These are phyloP conservation scores for Labeo calbasu DNA, from an alignment of 2,797 vertebrate species.

Conservation along the genomic window DNA sequence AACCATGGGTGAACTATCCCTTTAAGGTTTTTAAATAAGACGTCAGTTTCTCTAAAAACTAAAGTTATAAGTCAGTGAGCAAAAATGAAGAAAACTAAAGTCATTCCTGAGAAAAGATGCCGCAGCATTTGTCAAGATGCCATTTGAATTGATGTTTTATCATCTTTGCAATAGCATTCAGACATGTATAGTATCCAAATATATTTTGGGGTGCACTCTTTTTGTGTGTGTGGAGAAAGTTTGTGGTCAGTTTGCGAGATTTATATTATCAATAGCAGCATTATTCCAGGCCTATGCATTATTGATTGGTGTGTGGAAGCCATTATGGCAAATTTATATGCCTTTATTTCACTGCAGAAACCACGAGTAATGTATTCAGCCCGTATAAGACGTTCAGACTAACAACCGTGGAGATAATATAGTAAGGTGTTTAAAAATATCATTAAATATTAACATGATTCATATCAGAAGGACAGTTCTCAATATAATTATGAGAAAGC, in stretches of 20 bases:
- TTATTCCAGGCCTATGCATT: conserved; percentile 35
- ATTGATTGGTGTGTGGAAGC: conserved; percentile 31
- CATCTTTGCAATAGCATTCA: neutral
- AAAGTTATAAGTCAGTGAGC: neutral
- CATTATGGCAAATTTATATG: conserved; percentile 19
- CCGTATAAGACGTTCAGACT: conserved; percentile 1
- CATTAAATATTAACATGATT: conserved; percentile 8
- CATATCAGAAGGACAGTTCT: neutral
- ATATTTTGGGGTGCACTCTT: neutral
- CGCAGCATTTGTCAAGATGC: neutral
- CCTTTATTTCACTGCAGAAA: conserved; percentile 27
- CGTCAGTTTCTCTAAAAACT: neutral
- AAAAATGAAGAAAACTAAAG: neutral
- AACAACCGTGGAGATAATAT: neutral
- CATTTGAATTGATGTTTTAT: neutral
- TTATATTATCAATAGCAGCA: conserved; percentile 6
- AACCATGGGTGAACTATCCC: too few species aligned
- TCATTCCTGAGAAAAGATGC: neutral
- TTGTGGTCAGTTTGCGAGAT: conserved; percentile 11
- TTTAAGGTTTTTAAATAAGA: neutral
- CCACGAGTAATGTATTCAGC: conserved; percentile 6
- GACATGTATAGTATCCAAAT: neutral
- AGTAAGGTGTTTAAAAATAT: conserved; percentile 27
- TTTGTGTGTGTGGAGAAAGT: neutral
- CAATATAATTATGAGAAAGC: conserved; percentile 8